Percentiles rank a stretch among this genome's conserved stretches.
Conservation (phyloP, 2,113 vertebrate genomes). For the Mustelus asterias region DNA sequence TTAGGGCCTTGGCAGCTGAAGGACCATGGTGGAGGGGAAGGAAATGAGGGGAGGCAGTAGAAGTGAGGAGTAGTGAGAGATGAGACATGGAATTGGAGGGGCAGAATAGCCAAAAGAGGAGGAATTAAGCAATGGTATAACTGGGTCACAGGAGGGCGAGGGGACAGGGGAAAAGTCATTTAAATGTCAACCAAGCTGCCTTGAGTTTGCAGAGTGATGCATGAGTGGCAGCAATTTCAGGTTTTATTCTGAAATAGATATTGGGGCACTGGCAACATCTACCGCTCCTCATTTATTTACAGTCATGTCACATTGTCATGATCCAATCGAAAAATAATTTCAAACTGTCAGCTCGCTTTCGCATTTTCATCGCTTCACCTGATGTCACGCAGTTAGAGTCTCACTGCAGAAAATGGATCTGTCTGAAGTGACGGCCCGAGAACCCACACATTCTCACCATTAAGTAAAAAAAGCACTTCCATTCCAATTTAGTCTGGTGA, state of each 20-base stretch:
- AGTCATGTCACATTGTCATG: neutral
- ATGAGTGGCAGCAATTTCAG: neutral
- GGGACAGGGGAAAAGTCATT: neutral
- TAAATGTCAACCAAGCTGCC: neutral
- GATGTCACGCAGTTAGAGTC: neutral
- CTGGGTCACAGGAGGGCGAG: neutral
- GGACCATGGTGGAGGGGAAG: neutral
- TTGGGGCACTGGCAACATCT: neutral
- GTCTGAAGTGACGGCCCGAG: neutral
- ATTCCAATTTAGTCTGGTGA: neutral
- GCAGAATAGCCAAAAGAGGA: neutral
- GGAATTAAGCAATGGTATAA: neutral
- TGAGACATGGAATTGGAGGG: neutral
- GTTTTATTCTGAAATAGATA: neutral
- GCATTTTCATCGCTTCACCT: neutral
- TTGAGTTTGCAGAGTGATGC: neutral
- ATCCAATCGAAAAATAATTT: conserved; percentile 13
- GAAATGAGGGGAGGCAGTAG: neutral
- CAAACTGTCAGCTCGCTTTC: conserved; percentile 24
- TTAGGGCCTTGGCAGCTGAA: neutral
- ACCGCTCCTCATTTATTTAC: neutral
- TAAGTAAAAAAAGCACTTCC: neutral
- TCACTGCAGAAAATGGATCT: neutral
- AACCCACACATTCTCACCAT: neutral
- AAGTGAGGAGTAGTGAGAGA: neutral